Conservation (phyloP, 2,113 vertebrate genomes). For the Saguinus imperator region DNA sequence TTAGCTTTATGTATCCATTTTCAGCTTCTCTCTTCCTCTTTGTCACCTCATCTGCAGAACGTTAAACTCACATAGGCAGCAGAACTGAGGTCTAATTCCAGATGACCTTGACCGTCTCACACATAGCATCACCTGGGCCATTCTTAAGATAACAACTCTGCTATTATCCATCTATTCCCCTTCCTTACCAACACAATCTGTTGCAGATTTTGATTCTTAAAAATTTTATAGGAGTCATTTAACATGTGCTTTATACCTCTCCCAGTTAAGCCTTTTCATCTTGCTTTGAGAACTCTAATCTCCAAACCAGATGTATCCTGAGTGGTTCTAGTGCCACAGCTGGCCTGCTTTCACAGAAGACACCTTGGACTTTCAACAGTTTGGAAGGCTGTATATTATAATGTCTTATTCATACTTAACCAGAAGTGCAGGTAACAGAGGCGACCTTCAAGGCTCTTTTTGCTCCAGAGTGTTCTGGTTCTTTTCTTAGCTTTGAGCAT, state of each 20-base stretch:
- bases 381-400: neutral
- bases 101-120: neutral
- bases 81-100: neutral
- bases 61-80: neutral
- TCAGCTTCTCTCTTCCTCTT: neutral
- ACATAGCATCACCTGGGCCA: too few relatives aligned
- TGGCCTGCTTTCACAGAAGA: neutral
- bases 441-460: neutral
- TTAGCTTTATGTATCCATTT: neutral
- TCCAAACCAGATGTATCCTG: neutral
- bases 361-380: neutral
- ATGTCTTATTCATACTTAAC: neutral
- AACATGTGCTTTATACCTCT: neutral
- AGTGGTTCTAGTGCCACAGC: neutral
- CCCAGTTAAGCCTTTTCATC: neutral
- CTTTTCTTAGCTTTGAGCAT: neutral
- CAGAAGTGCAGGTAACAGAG: neutral
- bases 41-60: neutral
- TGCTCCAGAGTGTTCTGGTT: neutral
- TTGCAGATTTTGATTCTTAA: neutral
- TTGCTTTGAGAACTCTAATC: neutral
- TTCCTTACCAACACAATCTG: neutral
- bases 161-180: fast-evolving
- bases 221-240: neutral
- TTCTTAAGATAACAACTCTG: neutral